A percentile compares a stretch with the other conserved stretches of the same genome.
These are phyloP conservation scores for Neolamprologus multifasciatus DNA, from an alignment of 2,797 vertebrate species.

Conservation along the genomic window DNA sequence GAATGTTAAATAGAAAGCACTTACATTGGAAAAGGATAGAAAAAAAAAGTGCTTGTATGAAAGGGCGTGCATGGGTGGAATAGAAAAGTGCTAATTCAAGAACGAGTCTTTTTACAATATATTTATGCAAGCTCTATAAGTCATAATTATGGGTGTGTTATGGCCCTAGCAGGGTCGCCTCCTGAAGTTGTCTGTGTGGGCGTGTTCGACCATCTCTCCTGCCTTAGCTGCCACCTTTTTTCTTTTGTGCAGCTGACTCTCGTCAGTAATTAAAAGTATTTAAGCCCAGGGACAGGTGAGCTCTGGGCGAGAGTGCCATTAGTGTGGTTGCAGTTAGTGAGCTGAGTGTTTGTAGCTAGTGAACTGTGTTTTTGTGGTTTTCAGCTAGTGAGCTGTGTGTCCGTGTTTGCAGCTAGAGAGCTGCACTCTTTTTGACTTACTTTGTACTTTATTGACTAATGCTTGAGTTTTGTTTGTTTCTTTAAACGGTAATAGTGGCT, in stretches of 20 bases:
- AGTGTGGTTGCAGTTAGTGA: not conserved
- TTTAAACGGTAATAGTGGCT: not conserved
- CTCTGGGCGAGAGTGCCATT: not conserved
- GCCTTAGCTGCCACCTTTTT: not conserved
- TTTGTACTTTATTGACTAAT: not conserved
- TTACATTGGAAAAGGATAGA: not conserved
- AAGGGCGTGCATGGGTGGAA: not conserved
- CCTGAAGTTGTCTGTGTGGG: not conserved
- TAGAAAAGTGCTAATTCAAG: not conserved
- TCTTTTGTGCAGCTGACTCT: not conserved
- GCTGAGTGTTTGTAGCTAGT: not conserved
- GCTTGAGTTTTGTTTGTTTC: not conserved
- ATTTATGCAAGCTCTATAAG: not conserved
- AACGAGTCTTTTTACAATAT: not conserved
- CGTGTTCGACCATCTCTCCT: not conserved
- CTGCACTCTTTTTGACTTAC: not conserved
- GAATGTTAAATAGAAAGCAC: not conserved
- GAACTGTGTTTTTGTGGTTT: not conserved
- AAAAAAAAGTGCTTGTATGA: not conserved
- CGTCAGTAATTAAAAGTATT: not conserved
- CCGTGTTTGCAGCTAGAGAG: not conserved
- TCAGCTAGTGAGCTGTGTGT: not conserved
- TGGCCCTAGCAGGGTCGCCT: not conserved
- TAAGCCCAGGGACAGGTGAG: not conserved
- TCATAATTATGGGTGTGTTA: not conserved